Evolutionary conservation across 1,140 invertebrate species (phyloP).

Genomic region (Meloidogyne chitwoodi): DNA sequence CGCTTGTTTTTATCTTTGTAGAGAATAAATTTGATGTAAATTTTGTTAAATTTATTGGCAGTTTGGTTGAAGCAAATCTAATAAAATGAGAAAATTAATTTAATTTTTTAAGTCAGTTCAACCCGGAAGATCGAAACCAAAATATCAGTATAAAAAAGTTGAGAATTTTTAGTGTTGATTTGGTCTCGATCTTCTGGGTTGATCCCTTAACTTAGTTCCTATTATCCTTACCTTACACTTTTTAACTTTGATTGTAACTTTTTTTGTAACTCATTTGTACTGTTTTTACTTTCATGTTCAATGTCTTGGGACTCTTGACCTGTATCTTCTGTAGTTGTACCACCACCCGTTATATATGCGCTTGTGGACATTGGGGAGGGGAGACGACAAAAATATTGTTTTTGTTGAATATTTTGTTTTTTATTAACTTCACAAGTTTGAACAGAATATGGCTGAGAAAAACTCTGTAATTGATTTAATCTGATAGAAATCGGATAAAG

Average conservation of each 20-base stretch:
- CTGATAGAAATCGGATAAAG: too few relatives aligned
- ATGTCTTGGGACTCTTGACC: constrained; percentile 3
- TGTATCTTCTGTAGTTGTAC: background rate
- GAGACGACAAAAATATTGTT: background rate
- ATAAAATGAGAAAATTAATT: too few relatives aligned
- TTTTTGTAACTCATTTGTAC: background rate
- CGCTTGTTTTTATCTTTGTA: too few relatives aligned
- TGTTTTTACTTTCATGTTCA: background rate
- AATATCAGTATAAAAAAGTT: too few relatives aligned
- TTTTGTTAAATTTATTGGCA: background rate
- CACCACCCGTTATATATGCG: constrained; percentile 2
- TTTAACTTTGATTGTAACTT: background rate
- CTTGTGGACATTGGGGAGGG: constrained; percentile 2
- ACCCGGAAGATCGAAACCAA: too few relatives aligned
- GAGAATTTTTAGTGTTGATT: too few relatives aligned
- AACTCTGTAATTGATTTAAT: too few relatives aligned
- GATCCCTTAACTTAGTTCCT: too few relatives aligned
- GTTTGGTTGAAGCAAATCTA: background rate
- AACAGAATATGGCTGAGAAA: background rate
- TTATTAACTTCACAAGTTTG: background rate
- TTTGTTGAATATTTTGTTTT: background rate
- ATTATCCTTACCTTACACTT: background rate
- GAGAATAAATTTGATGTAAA: background rate
- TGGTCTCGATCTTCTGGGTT: too few relatives aligned
- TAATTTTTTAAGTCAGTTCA: too few relatives aligned